Evolutionary conservation across 2,888 invertebrate species (phyloP).

Genomic region (Drosophila planitibia): DNA sequence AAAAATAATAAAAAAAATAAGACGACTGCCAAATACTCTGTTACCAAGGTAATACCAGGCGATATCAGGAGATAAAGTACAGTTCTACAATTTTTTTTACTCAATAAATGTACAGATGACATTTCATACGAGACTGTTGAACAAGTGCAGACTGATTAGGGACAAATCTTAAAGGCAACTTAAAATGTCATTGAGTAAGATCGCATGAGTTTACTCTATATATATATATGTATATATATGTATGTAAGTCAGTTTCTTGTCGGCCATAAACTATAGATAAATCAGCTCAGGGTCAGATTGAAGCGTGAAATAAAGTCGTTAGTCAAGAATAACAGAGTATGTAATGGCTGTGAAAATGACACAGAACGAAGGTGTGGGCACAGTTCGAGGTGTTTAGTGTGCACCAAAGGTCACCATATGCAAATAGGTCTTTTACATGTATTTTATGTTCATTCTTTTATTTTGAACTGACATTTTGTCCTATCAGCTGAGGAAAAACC

Average conservation of each 20-base stretch:
- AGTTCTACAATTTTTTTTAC: not conserved
- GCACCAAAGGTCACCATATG: slow-evolving; percentile 67
- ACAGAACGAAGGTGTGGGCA: slow-evolving; percentile 34
- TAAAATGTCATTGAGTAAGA: slow-evolving; percentile 26
- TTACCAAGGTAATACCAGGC: fast-evolving
- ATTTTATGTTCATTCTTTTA: not conserved
- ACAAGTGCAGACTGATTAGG: slow-evolving; percentile 26
- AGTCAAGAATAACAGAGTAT: slow-evolving; percentile 51
- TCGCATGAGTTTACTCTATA: not conserved
- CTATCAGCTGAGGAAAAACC: slow-evolving; percentile 47
- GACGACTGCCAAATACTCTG: not conserved
- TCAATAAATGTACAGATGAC: slow-evolving; percentile 1
- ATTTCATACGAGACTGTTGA: slow-evolving; percentile 37
- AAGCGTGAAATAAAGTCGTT: slow-evolving; percentile 48
- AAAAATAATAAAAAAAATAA: not conserved
- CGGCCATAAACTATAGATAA: slow-evolving; percentile 61
- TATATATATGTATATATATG: not conserved
- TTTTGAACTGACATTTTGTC: slow-evolving; percentile 51
- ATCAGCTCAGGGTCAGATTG: slow-evolving; percentile 67
- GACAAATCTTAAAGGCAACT: slow-evolving; percentile 41
- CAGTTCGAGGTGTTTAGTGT: slow-evolving; percentile 11
- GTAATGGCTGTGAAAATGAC: slow-evolving; percentile 53
- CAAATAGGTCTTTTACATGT: slow-evolving; percentile 52
- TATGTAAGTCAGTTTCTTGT: slow-evolving; percentile 42
- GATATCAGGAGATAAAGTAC: not conserved